Percentiles rank a stretch among this genome's conserved stretches.
phyloP scores from a whole-genome alignment of 2,797 vertebrate genomes.

The Sebastes baramenuke region DNA sequence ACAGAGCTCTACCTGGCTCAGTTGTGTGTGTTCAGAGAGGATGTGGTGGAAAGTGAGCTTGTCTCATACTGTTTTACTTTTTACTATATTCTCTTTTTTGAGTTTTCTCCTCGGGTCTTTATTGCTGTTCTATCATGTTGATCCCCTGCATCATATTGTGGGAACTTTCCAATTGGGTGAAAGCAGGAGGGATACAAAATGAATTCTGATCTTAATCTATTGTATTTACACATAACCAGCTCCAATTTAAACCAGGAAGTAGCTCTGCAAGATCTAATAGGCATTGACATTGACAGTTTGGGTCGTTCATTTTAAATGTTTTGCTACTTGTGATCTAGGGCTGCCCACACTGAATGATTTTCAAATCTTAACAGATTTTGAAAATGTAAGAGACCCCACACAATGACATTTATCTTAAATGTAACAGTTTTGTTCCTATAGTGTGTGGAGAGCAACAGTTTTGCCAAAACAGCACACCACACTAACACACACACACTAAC shows the following conservation, averaged over 20 bases:
- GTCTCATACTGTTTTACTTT: neutral
- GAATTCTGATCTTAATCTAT: neutral
- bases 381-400: too few species aligned
- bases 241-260: neutral
- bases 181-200: neutral
- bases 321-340: neutral
- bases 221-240: neutral
- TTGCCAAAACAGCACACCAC: too few species aligned
- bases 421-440: too few species aligned
- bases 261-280: neutral
- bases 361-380: too few species aligned
- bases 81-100: neutral
- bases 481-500: too few species aligned
- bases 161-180: neutral
- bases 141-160: neutral
- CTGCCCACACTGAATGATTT: neutral
- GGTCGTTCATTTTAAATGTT: neutral
- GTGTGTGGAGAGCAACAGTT: too few species aligned
- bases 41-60: neutral
- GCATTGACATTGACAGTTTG: neutral
- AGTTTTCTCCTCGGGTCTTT: neutral
- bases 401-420: too few species aligned
- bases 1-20: conserved; percentile 29
- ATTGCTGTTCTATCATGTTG: neutral
- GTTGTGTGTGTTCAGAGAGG: conserved; percentile 2